Evolutionary conservation across 2,888 invertebrate species (phyloP).

Genomic region (Sinelater perroti): DNA sequence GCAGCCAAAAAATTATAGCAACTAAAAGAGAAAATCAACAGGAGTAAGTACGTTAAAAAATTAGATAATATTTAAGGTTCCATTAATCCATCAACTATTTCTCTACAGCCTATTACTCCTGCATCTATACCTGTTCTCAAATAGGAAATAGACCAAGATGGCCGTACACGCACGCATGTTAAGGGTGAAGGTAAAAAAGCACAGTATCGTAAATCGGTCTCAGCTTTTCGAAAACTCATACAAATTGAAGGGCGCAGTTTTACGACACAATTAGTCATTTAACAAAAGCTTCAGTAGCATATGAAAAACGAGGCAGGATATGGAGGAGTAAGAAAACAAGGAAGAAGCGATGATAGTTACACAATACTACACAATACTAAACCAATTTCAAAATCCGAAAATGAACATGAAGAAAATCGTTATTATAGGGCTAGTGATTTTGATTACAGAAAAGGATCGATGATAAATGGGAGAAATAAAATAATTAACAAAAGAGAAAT

Average conservation of each 20-base stretch:
- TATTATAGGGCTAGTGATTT: constrained; percentile 50
- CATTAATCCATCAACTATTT: constrained; percentile 58
- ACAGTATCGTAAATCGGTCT: constrained; percentile 30
- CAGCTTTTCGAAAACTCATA: constrained; percentile 56
- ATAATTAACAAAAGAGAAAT: constrained; percentile 38
- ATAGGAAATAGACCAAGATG: constrained; percentile 63
- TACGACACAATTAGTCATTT: constrained; percentile 43
- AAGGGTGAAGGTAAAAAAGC: constrained; percentile 27
- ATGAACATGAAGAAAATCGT: constrained; percentile 57
- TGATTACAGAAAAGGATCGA: constrained; percentile 50
- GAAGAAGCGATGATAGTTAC: constrained; percentile 54
- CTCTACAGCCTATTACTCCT: constrained; percentile 59
- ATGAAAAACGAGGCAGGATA: constrained; percentile 34
- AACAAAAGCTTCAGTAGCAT: constrained; percentile 29
- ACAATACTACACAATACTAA: constrained; percentile 50
- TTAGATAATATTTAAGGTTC: constrained; percentile 59
- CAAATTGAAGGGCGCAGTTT: constrained; percentile 60
- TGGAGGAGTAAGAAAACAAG: constrained; percentile 40
- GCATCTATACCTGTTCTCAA: constrained; percentile 64
- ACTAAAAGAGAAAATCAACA: constrained; percentile 71
- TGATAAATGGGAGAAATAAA: constrained; percentile 50
- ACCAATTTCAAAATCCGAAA: constrained; percentile 47
- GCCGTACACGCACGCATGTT: constrained; percentile 27
- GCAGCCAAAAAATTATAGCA: constrained; percentile 74
- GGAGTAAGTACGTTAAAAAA: constrained; percentile 65